Base-by-base conservation (phyloP, 2,888 invertebrate species). In the Oscheius myriophilus region DNA sequence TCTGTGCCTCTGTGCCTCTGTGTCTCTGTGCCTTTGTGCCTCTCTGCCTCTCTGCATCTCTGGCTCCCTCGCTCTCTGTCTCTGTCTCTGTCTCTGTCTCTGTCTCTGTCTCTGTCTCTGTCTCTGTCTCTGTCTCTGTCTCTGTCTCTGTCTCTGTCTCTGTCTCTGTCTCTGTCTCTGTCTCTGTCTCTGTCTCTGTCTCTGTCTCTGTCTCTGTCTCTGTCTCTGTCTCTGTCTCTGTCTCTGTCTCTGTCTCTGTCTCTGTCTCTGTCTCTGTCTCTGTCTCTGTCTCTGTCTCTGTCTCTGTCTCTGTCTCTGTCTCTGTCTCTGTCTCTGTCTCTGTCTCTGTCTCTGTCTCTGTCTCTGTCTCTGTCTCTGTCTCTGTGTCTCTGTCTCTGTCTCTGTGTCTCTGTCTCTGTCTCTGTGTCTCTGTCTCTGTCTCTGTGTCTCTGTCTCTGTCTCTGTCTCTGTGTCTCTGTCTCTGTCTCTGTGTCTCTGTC, bases 381-480 rank as follows among this genome's bases (percentile, higher is more conserved):
- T 26, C 23, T 25, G n/a, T 54, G 43, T 16, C 43, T 42, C 25
- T 23, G 11, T 41, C 41, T 55, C 55, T 16, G 16, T 55, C 21
- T 55, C 33, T 55, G n/a, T 12, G 18, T 55, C 41, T 45, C 14
- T 18, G 21, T 23, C 43, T 58, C 58, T 23, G 25, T 11, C 25
- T 58, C 43, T 49, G 1, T 43, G 18, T 11, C 21, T 21, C 4
- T 43, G 21, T 58, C 25, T 18, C 18, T 23, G 4, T 25, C 54
- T 25, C 18, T 26, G n/a, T 25, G n/a, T 12, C 9, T 21, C 58
- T 54, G 43, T 16, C 43, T 42, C 25, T 23, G 11, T 41, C 41
- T 55, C 55, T 16, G 16, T 55, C 21, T 55, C 33, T 55, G n/a
- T n/a, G n/a, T n/a, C 18, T 12, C 41, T 55, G 18, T 45, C 14